A percentile compares a stretch with the other conserved stretches of the same genome.
phyloP scores from a whole-genome alignment of 2,113 vertebrate genomes.

The Aspidoscelis tigris region DNA sequence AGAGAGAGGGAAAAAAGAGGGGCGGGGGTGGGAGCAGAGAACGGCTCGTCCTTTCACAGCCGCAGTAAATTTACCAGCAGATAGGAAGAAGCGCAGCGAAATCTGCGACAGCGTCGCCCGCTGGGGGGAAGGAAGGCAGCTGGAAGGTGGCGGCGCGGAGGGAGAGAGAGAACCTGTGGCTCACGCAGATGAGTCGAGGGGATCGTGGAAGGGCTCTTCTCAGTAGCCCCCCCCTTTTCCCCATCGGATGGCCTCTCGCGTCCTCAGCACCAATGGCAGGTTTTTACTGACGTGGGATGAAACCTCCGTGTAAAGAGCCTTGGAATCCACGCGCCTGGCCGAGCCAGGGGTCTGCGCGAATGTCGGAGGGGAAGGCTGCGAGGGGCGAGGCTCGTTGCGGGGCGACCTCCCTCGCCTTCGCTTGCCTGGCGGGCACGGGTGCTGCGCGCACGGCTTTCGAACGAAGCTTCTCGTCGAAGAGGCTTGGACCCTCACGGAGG shows the following conservation, averaged over 20 bases:
- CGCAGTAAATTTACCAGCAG: conserved; percentile 35
- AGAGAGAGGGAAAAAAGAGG: not conserved
- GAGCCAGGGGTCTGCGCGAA: too few relatives aligned
- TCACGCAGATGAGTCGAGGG: conserved; percentile 42
- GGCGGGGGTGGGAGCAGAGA: not conserved
- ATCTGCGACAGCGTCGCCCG: conserved; percentile 46
- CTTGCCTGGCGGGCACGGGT: too few relatives aligned
- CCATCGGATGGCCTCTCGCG: not conserved
- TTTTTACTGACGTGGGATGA: not conserved
- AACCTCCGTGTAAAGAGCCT: too few relatives aligned
- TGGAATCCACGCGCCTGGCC: too few relatives aligned
- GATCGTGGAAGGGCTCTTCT: too few relatives aligned
- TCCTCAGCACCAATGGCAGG: not conserved
- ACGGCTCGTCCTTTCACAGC: conserved; percentile 63
- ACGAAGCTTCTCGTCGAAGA: not conserved
- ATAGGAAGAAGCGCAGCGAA: conserved; percentile 29
- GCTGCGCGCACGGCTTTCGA: too few relatives aligned
- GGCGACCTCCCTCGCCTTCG: too few relatives aligned
- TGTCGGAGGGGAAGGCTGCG: too few relatives aligned
- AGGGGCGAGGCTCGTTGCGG: too few relatives aligned
- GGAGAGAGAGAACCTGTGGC: conserved; percentile 56
- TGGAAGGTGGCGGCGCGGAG: too few relatives aligned
- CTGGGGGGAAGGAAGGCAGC: not conserved
- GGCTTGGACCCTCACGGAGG: not conserved
- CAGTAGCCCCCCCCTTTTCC: conserved; percentile 16